phyloP scores from a whole-genome alignment of 2,797 vertebrate species.

The Clarias pachynema region DNA sequence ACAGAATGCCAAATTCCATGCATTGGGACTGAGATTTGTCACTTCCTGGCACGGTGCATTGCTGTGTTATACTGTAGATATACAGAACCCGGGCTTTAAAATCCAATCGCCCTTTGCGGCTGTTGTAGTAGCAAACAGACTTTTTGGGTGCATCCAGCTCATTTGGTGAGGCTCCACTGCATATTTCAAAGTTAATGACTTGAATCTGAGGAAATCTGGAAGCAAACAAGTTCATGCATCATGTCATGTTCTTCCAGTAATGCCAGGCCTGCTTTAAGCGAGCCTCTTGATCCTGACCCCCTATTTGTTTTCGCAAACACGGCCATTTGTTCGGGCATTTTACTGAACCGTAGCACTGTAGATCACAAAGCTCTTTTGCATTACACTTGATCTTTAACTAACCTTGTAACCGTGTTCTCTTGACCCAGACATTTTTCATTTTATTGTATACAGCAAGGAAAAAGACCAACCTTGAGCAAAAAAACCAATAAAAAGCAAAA shows the following conservation, averaged over 20 bases:
- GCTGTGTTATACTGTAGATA: background rate
- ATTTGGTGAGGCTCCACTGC: conserved; percentile 42
- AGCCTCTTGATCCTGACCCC: conserved; percentile 31
- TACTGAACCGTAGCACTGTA: conserved; percentile 56
- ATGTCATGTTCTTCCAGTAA: conserved; percentile 62
- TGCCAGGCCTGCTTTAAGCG: conserved; percentile 36
- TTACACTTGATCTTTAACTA: conserved; percentile 38
- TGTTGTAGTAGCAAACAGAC: background rate
- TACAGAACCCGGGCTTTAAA: background rate
- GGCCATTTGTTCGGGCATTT: conserved; percentile 52
- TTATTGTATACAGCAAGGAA: conserved; percentile 24
- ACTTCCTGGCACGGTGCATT: background rate
- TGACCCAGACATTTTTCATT: conserved; percentile 32
- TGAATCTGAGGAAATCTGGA: conserved; percentile 56
- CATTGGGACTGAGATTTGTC: background rate
- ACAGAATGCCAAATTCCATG: background rate
- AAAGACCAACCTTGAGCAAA: conserved; percentile 20
- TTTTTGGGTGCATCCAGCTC: conserved; percentile 10
- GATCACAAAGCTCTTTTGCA: conserved; percentile 43
- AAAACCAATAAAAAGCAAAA: conserved; percentile 23
- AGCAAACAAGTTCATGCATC: conserved; percentile 60
- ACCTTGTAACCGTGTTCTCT: conserved; percentile 30
- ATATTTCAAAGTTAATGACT: conserved; percentile 59
- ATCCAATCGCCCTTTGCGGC: background rate
- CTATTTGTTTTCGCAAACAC: conserved; percentile 56